phyloP scores from a whole-genome alignment of 2,113 vertebrate species.

The Chamaea fasciata region DNA sequence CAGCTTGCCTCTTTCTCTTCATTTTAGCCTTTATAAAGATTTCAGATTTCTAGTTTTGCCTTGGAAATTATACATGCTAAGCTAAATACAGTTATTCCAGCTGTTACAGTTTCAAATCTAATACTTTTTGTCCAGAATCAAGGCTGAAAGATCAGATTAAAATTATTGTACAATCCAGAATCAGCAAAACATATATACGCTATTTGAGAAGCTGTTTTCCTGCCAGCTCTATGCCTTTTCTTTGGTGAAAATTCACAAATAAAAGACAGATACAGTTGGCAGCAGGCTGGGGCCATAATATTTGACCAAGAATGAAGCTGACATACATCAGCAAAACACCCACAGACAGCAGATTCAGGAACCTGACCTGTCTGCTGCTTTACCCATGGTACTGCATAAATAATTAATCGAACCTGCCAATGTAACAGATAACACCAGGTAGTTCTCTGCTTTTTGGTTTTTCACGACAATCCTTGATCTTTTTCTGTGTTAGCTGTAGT shows the following conservation, averaged over 20 bases:
- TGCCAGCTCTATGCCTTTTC: neutral
- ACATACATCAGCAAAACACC: slow-evolving; percentile 36
- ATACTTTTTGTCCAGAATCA: neutral
- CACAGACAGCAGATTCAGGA: slow-evolving; percentile 43
- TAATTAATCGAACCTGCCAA: slow-evolving; percentile 30
- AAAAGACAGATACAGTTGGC: neutral
- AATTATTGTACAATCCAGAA: neutral
- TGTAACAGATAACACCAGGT: neutral
- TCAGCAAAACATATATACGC: neutral
- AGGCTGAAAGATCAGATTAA: neutral
- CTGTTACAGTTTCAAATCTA: neutral
- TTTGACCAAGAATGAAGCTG: slow-evolving; percentile 18
- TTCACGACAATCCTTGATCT: slow-evolving; percentile 26
- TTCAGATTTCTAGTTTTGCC: slow-evolving; percentile 14
- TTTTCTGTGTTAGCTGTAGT: neutral
- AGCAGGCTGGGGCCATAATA: neutral
- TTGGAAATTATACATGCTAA: neutral
- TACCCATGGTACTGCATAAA: slow-evolving; percentile 37
- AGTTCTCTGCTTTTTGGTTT: slow-evolving; percentile 34
- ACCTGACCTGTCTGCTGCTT: slow-evolving; percentile 27
- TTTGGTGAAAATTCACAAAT: neutral
- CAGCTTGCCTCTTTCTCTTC: neutral
- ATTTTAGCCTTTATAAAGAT: slow-evolving; percentile 12
- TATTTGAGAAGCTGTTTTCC: neutral
- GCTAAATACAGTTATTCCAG: neutral